A percentile compares a stretch with the other conserved stretches of the same genome.
Conservation (phyloP, 2,113 vertebrate genomes). For the Bufo gargarizans region DNA sequence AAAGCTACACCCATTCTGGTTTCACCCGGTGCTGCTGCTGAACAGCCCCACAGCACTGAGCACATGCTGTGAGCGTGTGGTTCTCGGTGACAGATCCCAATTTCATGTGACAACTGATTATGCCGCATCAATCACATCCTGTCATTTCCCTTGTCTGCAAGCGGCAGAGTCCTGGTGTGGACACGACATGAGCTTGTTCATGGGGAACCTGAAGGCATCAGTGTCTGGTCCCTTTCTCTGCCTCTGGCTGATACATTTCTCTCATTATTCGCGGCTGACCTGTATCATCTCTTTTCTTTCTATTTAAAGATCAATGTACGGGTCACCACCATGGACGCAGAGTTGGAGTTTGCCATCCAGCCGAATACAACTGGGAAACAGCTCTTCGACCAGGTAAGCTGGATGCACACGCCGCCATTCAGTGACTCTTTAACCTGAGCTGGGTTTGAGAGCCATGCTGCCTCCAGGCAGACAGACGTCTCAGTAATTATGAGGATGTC, state of each 20-base stretch:
- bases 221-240: background rate
- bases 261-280: background rate
- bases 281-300: conserved; percentile 31
- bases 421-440: no score
- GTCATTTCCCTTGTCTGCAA: background rate
- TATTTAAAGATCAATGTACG: conserved; percentile 79
- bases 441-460: no score
- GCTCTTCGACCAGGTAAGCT: conserved; percentile 83
- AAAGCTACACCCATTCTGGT: no score
- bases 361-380: conserved; percentile 85
- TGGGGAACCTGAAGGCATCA: conserved; percentile 4
- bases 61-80: no score
- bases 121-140: conserved; percentile 20
- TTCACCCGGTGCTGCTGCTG: no score
- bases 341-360: conserved; percentile 84
- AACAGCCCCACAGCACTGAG: background rate
- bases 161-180: background rate
- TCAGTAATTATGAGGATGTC: no score
- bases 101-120: conserved; percentile 29
- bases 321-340: conserved; percentile 85
- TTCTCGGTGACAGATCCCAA: background rate
- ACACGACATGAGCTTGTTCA: background rate
- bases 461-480: no score
- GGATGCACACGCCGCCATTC: background rate
- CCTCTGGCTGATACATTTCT: background rate